A percentile compares a stretch with the other conserved stretches of the same genome.
These are phyloP conservation scores for Platorchestia sp. DNA, from an alignment of 1,140 invertebrate genomes.

Conservation along the genomic window DNA sequence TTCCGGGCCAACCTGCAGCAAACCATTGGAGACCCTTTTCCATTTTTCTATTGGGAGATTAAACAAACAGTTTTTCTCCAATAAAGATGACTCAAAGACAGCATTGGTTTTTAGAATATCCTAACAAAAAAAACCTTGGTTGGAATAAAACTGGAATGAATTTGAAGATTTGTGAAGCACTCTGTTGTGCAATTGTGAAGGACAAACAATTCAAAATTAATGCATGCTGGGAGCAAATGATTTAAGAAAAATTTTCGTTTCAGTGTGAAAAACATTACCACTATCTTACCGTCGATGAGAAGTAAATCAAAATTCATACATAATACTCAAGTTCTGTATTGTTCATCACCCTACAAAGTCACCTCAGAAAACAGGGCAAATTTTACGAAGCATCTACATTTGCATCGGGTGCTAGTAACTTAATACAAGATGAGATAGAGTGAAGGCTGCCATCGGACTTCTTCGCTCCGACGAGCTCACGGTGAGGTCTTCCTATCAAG, in stretches of 20 bases:
- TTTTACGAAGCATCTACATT: neutral
- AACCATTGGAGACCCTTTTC: too few species aligned
- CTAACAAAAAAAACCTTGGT: too few species aligned
- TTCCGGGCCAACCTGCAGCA: too few species aligned
- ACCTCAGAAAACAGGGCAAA: neutral
- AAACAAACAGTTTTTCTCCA: too few species aligned
- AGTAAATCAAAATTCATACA: neutral
- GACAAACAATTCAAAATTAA: too few species aligned
- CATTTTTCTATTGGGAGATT: too few species aligned
- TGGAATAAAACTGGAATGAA: too few species aligned
- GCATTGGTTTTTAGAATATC: too few species aligned
- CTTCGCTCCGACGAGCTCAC: neutral
- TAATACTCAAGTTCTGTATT: neutral
- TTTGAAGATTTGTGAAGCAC: too few species aligned
- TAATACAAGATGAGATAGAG: neutral
- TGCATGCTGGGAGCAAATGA: too few species aligned
- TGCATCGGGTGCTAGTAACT: neutral
- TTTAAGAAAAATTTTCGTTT: neutral
- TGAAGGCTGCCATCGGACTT: neutral
- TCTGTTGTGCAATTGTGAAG: too few species aligned
- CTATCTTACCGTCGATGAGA: neutral
- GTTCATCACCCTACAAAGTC: neutral
- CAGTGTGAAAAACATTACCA: neutral
- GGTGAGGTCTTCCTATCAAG: neutral
- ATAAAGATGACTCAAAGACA: too few species aligned